Conservation (phyloP, 2,113 vertebrate species). For the Megaceryle maxima region DNA sequence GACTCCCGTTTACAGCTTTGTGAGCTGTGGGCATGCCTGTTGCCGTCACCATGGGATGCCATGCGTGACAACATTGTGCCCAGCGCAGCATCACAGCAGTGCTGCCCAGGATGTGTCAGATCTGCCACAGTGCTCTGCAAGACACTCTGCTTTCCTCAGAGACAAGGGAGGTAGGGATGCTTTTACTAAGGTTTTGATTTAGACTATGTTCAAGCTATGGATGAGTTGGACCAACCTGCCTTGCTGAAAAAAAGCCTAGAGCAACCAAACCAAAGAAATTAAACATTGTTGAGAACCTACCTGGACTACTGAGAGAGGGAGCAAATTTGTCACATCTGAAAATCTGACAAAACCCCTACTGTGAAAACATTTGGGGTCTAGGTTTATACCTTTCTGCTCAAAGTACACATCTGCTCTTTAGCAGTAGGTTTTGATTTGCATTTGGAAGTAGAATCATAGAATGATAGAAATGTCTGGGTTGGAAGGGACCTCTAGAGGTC, state of each 20-base stretch:
- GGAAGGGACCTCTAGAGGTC: too few species aligned
- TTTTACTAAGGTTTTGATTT: neutral
- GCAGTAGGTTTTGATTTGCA: neutral
- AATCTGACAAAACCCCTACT: neutral
- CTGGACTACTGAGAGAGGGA: neutral
- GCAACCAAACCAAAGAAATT: neutral
- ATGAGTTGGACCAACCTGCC: neutral
- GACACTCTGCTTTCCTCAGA: neutral
- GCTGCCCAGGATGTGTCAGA: neutral
- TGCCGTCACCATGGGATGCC: neutral
- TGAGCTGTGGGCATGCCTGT: neutral
- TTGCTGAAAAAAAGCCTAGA: neutral
- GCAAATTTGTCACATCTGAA: neutral
- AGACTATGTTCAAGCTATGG: neutral
- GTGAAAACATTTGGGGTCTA: slow-evolving; percentile 7
- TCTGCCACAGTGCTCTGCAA: neutral
- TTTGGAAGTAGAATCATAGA: neutral
- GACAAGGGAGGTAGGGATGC: neutral
- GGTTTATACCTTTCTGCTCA: neutral
- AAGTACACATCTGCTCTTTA: neutral
- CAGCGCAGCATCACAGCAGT: neutral
- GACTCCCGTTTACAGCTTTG: neutral
- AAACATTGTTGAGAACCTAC: neutral
- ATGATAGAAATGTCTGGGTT: too few species aligned
- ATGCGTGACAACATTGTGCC: accelerated